Evolutionary conservation across 2,113 vertebrate genomes (phyloP).

Genomic region (Cottus gobio): DNA sequence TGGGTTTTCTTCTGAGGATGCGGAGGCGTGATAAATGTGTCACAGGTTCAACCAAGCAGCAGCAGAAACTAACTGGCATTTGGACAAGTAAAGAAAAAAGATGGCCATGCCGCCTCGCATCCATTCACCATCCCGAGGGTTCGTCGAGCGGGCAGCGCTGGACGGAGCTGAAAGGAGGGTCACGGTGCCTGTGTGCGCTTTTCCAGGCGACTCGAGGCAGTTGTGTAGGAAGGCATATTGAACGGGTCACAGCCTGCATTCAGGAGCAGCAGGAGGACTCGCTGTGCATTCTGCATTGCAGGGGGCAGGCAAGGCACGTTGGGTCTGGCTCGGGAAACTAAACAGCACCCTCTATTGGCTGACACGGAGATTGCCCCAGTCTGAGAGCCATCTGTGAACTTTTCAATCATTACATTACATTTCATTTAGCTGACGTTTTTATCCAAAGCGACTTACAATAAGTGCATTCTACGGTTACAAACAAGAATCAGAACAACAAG

Average conservation of each 20-base stretch:
- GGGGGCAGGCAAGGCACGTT: conserved; percentile 42
- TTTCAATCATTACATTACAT: too few relatives aligned
- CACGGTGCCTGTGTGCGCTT: conserved; percentile 9
- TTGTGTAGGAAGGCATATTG: conserved; percentile 25
- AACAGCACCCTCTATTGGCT: conserved; percentile 85
- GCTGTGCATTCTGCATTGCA: conserved; percentile 53
- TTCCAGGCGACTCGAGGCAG: conserved; percentile 21
- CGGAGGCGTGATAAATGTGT: conserved; percentile 26
- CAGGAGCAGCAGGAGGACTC: conserved; percentile 41
- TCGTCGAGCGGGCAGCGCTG: conserved; percentile 30
- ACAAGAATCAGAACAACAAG: too few relatives aligned
- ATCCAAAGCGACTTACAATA: too few relatives aligned
- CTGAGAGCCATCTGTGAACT: conserved; percentile 15
- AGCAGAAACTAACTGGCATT: conserved; percentile 10
- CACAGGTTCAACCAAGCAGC: neutral
- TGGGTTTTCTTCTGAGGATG: neutral
- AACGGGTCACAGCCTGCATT: conserved; percentile 49
- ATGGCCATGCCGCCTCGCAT: conserved; percentile 4
- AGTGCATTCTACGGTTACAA: too few relatives aligned
- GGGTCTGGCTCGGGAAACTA: conserved; percentile 67
- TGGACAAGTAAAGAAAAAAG: neutral
- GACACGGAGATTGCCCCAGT: conserved; percentile 59
- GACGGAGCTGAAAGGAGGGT: conserved; percentile 39
- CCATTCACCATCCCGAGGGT: conserved; percentile 37
- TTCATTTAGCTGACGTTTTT: too few relatives aligned